Base-by-base conservation (phyloP, 2,113 vertebrate genomes). In the Zosterops lateralis region DNA sequence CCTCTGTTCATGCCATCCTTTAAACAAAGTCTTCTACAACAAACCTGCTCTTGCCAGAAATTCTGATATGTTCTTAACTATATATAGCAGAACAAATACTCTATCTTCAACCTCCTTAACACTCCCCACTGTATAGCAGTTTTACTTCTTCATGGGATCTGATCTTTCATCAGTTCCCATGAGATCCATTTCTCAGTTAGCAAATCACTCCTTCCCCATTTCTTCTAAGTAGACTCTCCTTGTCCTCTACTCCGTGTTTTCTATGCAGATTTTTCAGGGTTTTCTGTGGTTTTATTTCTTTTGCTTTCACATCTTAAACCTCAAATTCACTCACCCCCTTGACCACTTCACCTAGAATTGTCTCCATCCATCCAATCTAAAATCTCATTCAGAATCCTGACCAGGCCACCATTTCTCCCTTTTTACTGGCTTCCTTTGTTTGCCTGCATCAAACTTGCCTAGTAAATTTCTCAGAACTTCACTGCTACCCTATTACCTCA, bases 191-290 rank as follows among this genome's bases (percentile, higher is more conserved):
- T 76, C 32, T 28, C 36, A 75, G n/a, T 64, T n/a, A 68, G 53
- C 13, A 67, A 82, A 67, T 73, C 17, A 73, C 17, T 53, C 31
- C 48, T 71, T 56, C 21, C 5, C 1, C 4, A 6, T 73, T 84
- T 73, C 26, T 71, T 34, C 10, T 42, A 47, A 56, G 14, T 10
- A 60, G 45, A 56, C 68, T 67, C 36, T 62, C 31, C 32, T 57
- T 3, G 3, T 42, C 75, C 29, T 64, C 34, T 72, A 8, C 17
- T 57, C 21, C 0, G 0, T 0, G 1, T 82, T 72, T 82, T 60
- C 48, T 31, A 31, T 7, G 7, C 5, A 85, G 21, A 76, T 72
- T 68, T 22, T n/a, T 83, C n/a, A 57, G 22, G 7, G 4, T 5
- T 45, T 32, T 29, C 12, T 18, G 3, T 53, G 12, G 7, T 57